Base-by-base conservation (phyloP, 2,888 invertebrate species). In the Fragum fragum region DNA sequence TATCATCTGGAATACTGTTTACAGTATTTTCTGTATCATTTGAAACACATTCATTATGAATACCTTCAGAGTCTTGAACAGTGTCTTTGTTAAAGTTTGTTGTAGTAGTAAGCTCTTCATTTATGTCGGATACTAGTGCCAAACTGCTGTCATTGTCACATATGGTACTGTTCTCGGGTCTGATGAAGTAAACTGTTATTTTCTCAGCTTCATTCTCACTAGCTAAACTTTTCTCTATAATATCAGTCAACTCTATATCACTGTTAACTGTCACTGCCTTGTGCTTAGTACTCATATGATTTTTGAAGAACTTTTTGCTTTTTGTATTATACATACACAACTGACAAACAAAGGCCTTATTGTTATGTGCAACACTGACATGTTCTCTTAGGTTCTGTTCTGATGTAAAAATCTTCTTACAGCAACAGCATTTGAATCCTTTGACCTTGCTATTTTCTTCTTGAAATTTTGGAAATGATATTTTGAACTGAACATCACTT, bases 271-370 rank as follows among this genome's bases (percentile, higher is more conserved):
- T n/a, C 14, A 47, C 9, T 1, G 42, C 18, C 18, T 75, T 75
- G 21, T 75, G 75, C 23, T 75, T 75, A 3, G 68, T 68, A 18
- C 26, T 66, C 39, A 68, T 55, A 39, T 75, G 75, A 23, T n/a
- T 75, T 26, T 68, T 29, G 53, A 75, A 75, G 28, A 55, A 75
- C 23, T 75, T 75, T 42, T 55, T 69, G 28, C 75, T 75, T 23
- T 75, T 75, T 1, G 75, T 75, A 16, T 75, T 75, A 29, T 75
- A 75, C 29, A 47, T 26, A 23, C 75, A 75, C 29, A 75, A 36
- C 16, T 21, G 57, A 42, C 75, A 75, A 2, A 68, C 36, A 55
- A 29, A 32, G 0, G 29, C 68, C 29, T 66, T 7, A 11, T 66
- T 32, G 18, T 47, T 39, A 53, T 75, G 75, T 28, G 55, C 68